phyloP scores from a whole-genome alignment of 2,888 invertebrate genomes.

The Perithous albicinctus region DNA sequence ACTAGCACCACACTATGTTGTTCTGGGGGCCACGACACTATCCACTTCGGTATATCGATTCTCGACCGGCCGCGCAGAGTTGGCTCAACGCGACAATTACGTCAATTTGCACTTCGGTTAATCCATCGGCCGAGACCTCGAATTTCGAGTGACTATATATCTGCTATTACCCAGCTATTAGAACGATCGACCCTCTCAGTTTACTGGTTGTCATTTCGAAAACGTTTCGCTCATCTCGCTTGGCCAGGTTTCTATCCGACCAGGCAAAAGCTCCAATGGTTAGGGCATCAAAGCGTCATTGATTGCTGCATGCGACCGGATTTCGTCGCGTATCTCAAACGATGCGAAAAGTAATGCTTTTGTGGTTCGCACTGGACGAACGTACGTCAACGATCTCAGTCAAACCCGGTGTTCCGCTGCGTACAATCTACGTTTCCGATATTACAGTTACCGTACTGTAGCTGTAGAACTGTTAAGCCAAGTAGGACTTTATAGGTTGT shows the following conservation, averaged over 20 bases:
- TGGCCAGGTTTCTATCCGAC: background rate
- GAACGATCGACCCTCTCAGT: constrained; percentile 43
- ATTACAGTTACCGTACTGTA: background rate
- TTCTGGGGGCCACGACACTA: constrained; percentile 42
- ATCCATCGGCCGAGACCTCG: constrained; percentile 62
- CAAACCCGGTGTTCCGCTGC: background rate
- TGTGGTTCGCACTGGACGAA: background rate
- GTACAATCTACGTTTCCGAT: background rate
- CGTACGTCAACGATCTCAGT: background rate
- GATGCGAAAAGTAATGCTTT: constrained; percentile 3
- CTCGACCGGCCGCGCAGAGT: constrained; percentile 25
- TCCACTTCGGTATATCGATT: constrained; percentile 60
- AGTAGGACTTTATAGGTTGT: background rate
- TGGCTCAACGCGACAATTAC: constrained; percentile 62
- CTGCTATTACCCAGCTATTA: constrained; percentile 44
- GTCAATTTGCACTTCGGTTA: constrained; percentile 62
- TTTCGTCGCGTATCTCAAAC: background rate
- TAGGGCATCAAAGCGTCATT: background rate
- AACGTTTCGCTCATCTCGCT: constrained; percentile 10
- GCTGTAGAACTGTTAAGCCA: background rate
- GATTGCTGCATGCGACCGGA: background rate
- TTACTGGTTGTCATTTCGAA: constrained; percentile 23
- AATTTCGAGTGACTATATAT: constrained; percentile 58
- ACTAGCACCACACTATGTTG: background rate
- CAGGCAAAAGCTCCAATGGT: background rate